Evolutionary conservation across 2,888 invertebrate genomes (phyloP).

Genomic region (Sinopyrophorus schimmeli): DNA sequence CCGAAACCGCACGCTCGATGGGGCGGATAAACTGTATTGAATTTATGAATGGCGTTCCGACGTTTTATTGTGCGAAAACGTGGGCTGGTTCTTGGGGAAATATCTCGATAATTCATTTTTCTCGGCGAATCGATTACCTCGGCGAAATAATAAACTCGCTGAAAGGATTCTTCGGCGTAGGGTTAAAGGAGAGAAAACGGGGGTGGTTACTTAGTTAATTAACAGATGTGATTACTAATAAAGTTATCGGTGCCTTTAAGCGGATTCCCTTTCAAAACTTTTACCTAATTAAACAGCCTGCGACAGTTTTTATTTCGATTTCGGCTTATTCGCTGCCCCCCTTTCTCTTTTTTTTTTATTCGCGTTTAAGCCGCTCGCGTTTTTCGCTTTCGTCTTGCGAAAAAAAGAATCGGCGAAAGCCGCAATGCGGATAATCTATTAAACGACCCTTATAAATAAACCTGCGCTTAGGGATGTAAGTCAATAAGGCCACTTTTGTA

Average conservation of each 20-base stretch:
- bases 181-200: slow-evolving; percentile 27
- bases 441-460: too few relatives aligned
- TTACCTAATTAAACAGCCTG: slow-evolving; percentile 46
- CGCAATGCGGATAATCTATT: too few relatives aligned
- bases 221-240: slow-evolving; percentile 50
- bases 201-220: slow-evolving; percentile 49
- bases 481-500: too few relatives aligned
- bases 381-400: too few relatives aligned
- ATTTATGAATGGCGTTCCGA: slow-evolving; percentile 14
- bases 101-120: slow-evolving; percentile 13
- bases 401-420: too few relatives aligned
- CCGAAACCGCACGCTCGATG: slow-evolving; percentile 12
- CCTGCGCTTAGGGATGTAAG: too few relatives aligned
- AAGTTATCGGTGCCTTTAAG: slow-evolving; percentile 51
- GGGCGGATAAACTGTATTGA: slow-evolving; percentile 17
- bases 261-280: slow-evolving; percentile 48
- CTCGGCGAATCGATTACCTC: slow-evolving; percentile 18
- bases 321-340: too few relatives aligned
- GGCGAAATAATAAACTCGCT: slow-evolving; percentile 11
- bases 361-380: too few relatives aligned
- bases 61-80: slow-evolving; percentile 13
- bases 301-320: slow-evolving; percentile 31
- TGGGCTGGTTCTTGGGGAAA: slow-evolving; percentile 5
- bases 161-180: slow-evolving; percentile 29
- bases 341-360: too few relatives aligned